These are phyloP conservation scores for Montipora capitata DNA, from an alignment of 92 coral and sea anemone genomes.

Conservation along the genomic window DNA sequence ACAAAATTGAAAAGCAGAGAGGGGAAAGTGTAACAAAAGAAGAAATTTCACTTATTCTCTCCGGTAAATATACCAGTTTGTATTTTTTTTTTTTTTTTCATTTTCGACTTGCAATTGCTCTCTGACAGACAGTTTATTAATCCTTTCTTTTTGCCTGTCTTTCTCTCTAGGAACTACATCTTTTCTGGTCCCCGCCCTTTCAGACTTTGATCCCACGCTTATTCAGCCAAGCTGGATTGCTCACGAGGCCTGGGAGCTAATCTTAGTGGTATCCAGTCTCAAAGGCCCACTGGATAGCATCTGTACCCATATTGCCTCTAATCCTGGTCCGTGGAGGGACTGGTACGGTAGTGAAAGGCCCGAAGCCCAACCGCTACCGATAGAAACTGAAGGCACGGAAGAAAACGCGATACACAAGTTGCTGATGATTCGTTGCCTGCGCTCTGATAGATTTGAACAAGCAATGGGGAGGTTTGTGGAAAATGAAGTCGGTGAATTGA, in stretches of 20 bases:
- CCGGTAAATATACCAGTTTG: slow-evolving; percentile 1
- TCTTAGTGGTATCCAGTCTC: slow-evolving; percentile 87
- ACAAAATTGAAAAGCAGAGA: slow-evolving; percentile 70
- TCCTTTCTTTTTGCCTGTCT: background rate
- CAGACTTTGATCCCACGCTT: slow-evolving; percentile 99
- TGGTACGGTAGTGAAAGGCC: slow-evolving; percentile 90
- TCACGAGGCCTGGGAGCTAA: slow-evolving; percentile 82
- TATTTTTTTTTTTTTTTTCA: too few relatives aligned
- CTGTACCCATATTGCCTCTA: slow-evolving; percentile 94
- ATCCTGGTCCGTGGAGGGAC: slow-evolving; percentile 87
- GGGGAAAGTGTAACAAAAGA: slow-evolving; percentile 45
- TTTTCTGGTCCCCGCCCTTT: slow-evolving; percentile 78
- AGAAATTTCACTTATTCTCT: slow-evolving; percentile 32
- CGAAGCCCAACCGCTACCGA: slow-evolving; percentile 77
- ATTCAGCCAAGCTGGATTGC: slow-evolving; percentile 94
- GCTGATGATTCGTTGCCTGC: slow-evolving; percentile 87
- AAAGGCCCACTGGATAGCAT: slow-evolving; percentile 95
- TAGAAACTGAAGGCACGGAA: slow-evolving; percentile 52
- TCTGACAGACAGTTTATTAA: background rate
- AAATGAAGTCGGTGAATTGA: slow-evolving; percentile 76
- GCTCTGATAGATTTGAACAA: slow-evolving; percentile 88
- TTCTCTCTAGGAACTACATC: slow-evolving; percentile 70
- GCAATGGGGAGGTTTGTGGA: slow-evolving; percentile 83
- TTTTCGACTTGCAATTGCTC: too few relatives aligned
- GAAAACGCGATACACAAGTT: slow-evolving; percentile 70